Base-by-base conservation (phyloP, 2,113 vertebrate species). In the Pseudolaguvia tuberculata region DNA sequence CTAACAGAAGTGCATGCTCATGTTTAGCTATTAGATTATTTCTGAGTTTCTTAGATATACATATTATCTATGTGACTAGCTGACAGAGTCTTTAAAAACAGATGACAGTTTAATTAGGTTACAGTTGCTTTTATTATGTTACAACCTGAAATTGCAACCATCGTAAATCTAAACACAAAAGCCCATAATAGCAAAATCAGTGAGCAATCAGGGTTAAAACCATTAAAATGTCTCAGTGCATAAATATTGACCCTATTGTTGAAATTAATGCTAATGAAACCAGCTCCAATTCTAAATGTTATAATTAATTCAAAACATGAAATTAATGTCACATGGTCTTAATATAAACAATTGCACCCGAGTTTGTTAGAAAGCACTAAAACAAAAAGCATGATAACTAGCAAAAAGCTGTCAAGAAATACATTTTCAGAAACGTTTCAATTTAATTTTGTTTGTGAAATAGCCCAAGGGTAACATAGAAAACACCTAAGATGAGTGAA, bases 11-110 rank as follows among this genome's bases (percentile, higher is more conserved):
- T 57, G 31, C 57, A 35, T 61, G 12, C 35, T 25, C 17, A 25
- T 56, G 52, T n/a, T n/a, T 25, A 50, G 42, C 68, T 56, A 42
- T 70, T 23, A 45, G 4, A 56, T 56, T 10, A 48, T 66, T 66
- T 67, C 9, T 50, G 45, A 27, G 23, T 27, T 67, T 47, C 63
- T 50, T 29, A 50, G 14, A 48, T 50, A 67, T 67, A 50, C 23
- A 50, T 67, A 29, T 48, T 66, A 48, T 11, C 20, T 1, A 48
- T 48, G 21, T 48, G 25, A 4, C 14, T 25, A 47, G 42, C 42
- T 0, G 14, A 66, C 23, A 48, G 62, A 66, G 3, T 3, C 14
- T 65, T 65, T 65, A 25, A 47, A 47, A 9, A 65, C 13, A 45
- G 20, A 10, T 7, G 21, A 14, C 5, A 63, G n/a, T 42, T 42